Conservation (phyloP, 2,888 invertebrate species). For the Arctia plantaginis region DNA sequence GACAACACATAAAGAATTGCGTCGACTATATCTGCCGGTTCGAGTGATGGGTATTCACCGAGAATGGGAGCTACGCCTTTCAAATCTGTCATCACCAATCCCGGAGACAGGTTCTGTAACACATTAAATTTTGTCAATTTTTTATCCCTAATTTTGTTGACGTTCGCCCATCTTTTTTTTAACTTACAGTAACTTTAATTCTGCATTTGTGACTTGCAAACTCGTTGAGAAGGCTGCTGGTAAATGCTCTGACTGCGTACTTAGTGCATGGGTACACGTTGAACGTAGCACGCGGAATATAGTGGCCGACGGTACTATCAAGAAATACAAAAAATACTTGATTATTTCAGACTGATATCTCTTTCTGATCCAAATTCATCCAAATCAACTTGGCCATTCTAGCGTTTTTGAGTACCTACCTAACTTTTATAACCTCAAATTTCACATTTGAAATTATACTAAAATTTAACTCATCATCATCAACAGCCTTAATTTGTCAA, state of each 20-base stretch:
- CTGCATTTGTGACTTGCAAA: conserved; percentile 70
- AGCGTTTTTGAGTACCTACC: no score
- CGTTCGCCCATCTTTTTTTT: no score
- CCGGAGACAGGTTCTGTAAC: conserved; percentile 88
- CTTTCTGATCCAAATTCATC: no score
- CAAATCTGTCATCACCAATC: conserved; percentile 85
- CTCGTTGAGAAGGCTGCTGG: conserved; percentile 79
- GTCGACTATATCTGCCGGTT: conserved; percentile 87
- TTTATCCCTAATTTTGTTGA: no score
- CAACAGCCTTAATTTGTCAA: no score
- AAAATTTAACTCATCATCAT: no score
- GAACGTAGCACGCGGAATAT: conserved; percentile 60
- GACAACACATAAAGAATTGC: conserved; percentile 87
- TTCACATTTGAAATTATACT: no score
- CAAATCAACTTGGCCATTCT: no score
- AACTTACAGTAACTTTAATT: conserved; percentile 69
- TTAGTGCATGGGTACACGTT: conserved; percentile 85
- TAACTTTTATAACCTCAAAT: no score
- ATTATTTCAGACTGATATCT: no score
- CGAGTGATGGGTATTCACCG: conserved; percentile 68
- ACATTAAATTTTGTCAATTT: background rate
- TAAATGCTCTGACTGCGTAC: conserved; percentile 81
- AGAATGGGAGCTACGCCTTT: conserved; percentile 51
- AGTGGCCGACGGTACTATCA: conserved; percentile 71
- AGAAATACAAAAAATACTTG: background rate